Evolutionary conservation across 1,140 invertebrate species (phyloP).

Genomic region (Mamestra configurata): DNA sequence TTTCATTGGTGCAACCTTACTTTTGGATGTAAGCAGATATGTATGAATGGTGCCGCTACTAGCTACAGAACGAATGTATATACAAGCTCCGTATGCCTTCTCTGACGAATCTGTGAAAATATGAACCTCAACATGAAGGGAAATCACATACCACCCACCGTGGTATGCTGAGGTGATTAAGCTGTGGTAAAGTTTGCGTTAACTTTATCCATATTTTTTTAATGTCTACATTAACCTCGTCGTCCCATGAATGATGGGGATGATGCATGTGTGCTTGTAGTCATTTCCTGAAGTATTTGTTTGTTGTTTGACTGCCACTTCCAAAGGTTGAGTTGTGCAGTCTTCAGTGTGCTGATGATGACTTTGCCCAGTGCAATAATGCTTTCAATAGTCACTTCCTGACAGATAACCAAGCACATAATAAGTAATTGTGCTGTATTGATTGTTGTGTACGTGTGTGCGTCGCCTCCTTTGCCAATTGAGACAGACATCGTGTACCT

Average conservation of each 20-base stretch:
- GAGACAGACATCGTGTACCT: not conserved
- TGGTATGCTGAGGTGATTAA: not conserved
- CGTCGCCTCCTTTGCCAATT: not conserved
- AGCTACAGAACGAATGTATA: not conserved
- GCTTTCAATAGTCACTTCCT: not conserved
- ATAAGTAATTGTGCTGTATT: not conserved
- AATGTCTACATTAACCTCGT: not conserved
- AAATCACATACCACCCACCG: not conserved
- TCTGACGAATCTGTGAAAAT: not conserved
- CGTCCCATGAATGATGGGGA: not conserved
- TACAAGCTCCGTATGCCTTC: not conserved
- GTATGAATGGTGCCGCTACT: not conserved
- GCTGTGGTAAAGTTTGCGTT: not conserved
- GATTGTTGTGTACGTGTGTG: not conserved
- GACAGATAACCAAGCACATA: not conserved
- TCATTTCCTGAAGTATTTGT: not conserved
- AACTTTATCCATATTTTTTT: not conserved
- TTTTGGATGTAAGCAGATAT: slow-evolving; percentile 36
- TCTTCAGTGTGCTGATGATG: not conserved
- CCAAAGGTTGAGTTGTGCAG: not conserved
- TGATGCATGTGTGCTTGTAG: not conserved
- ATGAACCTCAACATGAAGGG: not conserved
- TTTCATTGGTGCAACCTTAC: slow-evolving; percentile 37
- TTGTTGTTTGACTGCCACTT: not conserved
- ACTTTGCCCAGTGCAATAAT: not conserved